Evolutionary conservation across 2,797 vertebrate genomes (phyloP).

Genomic region (Chanos chanos): DNA sequence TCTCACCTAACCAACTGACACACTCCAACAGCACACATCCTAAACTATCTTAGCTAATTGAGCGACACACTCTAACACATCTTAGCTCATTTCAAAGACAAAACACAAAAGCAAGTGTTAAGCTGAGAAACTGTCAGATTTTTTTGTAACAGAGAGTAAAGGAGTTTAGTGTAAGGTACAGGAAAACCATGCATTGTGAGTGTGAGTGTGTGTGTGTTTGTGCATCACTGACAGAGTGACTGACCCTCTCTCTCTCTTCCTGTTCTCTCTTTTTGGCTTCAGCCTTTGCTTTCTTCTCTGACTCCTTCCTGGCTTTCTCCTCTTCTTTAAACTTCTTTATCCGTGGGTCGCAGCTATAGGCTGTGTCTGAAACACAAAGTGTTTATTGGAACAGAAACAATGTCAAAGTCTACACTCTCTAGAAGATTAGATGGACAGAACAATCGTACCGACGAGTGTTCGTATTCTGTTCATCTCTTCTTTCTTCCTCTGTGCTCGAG

Average conservation of each 20-base stretch:
- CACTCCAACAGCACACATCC: too few species aligned
- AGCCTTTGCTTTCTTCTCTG: constrained; percentile 94
- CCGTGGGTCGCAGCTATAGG: constrained; percentile 94
- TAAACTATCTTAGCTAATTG: too few species aligned
- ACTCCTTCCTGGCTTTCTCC: constrained; percentile 95
- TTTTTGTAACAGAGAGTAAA: too few species aligned
- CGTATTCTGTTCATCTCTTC: constrained; percentile 99
- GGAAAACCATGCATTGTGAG: too few species aligned
- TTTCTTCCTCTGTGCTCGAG: constrained; percentile 91
- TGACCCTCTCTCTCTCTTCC: constrained; percentile 90
- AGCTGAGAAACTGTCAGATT: too few species aligned
- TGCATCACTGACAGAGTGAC: constrained; percentile 39
- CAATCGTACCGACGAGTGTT: constrained; percentile 85
- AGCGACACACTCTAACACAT: too few species aligned
- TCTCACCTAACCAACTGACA: too few species aligned
- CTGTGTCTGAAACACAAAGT: constrained; percentile 76
- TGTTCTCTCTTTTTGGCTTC: constrained; percentile 95
- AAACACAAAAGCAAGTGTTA: too few species aligned
- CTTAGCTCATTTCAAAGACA: too few species aligned
- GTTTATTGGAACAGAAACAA: neutral
- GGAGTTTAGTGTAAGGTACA: too few species aligned
- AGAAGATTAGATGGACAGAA: too few species aligned
- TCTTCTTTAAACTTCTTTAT: constrained; percentile 99
- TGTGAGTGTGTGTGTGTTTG: neutral
- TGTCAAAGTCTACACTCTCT: too few species aligned